Percentiles rank a stretch among this genome's conserved stretches.
Evolutionary conservation across 2,113 vertebrate genomes (phyloP).

Genomic region (Cinclus cinclus): DNA sequence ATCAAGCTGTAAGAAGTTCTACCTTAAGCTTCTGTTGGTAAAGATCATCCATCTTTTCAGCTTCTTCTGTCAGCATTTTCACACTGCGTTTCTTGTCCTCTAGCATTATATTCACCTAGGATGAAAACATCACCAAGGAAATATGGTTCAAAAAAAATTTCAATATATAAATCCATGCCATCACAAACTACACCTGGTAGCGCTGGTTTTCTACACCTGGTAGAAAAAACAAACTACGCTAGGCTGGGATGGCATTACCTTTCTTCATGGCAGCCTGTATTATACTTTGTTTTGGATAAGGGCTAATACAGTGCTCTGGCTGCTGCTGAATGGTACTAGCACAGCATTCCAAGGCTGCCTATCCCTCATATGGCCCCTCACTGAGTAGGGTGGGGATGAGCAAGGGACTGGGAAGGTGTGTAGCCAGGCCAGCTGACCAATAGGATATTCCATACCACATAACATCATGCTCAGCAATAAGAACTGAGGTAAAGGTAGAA

Average conservation of each 20-base stretch:
- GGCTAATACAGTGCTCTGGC: not conserved
- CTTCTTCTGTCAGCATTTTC: constrained; percentile 73
- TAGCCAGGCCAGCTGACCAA: not conserved
- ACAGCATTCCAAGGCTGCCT: not conserved
- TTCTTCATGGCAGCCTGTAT: not conserved
- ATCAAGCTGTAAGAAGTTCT: not conserved
- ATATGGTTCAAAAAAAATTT: not conserved
- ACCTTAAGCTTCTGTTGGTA: constrained; percentile 77
- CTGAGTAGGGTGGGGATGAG: fast-evolving
- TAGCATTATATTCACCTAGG: constrained; percentile 73
- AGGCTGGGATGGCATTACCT: not conserved
- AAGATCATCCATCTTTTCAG: constrained; percentile 76
- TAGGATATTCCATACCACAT: not conserved
- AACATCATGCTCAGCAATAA: not conserved
- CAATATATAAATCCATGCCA: not conserved
- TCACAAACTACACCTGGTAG: not conserved
- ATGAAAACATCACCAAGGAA: constrained; percentile 21
- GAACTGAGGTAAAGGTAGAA: not conserved
- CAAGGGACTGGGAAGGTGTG: not conserved
- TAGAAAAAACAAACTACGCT: not conserved
- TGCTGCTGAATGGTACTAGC: not conserved
- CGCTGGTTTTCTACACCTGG: too few species aligned
- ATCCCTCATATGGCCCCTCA: not conserved
- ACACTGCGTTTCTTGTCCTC: constrained; percentile 68
- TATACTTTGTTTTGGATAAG: not conserved